A percentile compares a stretch with the other conserved stretches of the same genome.
Conservation (phyloP, 53 echinoderm and acorn worm genomes). For the Paracentrotus lividus region DNA sequence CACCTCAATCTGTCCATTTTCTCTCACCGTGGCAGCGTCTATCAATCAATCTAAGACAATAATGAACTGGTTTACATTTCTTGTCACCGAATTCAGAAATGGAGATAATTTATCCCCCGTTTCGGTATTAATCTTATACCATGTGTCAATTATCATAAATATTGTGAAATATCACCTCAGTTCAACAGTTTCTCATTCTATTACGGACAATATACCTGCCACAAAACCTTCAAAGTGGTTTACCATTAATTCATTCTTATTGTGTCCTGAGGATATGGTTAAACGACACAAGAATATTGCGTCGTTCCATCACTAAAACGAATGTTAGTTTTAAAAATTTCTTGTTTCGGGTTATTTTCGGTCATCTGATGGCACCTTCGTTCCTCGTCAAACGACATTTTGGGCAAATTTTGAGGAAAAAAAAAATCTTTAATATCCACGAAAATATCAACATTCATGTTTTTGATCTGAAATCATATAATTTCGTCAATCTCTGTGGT, state of each 20-base stretch:
- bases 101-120: not conserved
- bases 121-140: slow-evolving; percentile 29
- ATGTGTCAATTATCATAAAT: slow-evolving; percentile 58
- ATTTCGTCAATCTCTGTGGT: too few species aligned
- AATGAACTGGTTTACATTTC: slow-evolving; percentile 44
- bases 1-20: not conserved
- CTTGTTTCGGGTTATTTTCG: slow-evolving; percentile 54
- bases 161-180: slow-evolving; percentile 53
- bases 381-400: not conserved
- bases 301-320: not conserved
- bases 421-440: too few species aligned
- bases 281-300: slow-evolving; percentile 6
- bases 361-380: not conserved
- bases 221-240: slow-evolving; percentile 55
- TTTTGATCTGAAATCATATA: too few species aligned
- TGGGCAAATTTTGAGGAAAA: too few species aligned
- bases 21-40: not conserved
- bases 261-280: slow-evolving; percentile 14
- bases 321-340: not conserved
- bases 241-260: slow-evolving; percentile 17
- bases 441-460: too few species aligned
- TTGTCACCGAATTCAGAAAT: slow-evolving; percentile 1
- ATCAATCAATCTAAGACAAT: slow-evolving; percentile 43
- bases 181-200: slow-evolving; percentile 39
- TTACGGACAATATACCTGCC: slow-evolving; percentile 13